phyloP scores from a whole-genome alignment of 2,113 vertebrate species.

The Copsychus sechellarum region DNA sequence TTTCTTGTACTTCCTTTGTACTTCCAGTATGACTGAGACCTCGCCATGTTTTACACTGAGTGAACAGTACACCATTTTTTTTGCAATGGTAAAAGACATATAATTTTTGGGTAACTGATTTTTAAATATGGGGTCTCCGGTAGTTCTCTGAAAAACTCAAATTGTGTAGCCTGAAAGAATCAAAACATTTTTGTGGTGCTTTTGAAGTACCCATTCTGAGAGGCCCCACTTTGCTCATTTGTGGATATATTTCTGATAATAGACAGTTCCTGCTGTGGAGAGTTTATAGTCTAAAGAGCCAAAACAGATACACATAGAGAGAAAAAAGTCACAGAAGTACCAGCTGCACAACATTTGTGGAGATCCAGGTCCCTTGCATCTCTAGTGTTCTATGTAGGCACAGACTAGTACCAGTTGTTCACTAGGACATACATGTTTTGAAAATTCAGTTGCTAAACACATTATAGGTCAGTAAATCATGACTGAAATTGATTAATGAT shows the following conservation, averaged over 20 bases:
- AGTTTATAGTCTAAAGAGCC: background rate
- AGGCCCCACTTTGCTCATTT: background rate
- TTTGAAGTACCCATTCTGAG: background rate
- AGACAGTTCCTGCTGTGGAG: background rate
- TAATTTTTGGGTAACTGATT: background rate
- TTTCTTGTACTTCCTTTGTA: background rate
- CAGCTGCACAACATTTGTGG: background rate
- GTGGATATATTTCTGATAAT: background rate
- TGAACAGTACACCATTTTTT: rapidly evolving
- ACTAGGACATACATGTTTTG: background rate
- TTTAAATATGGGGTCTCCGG: background rate
- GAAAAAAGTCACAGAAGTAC: background rate
- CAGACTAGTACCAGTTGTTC: background rate
- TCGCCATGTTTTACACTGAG: background rate
- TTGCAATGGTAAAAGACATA: background rate
- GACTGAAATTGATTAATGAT: background rate
- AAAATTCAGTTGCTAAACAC: background rate
- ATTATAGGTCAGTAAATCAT: background rate
- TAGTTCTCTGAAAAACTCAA: background rate
- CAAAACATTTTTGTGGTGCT: background rate
- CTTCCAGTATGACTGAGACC: background rate
- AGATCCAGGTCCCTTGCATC: background rate
- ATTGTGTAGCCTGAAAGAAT: background rate
- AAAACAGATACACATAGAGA: background rate
- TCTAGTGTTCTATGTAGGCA: background rate